Base-by-base conservation (phyloP, 2,888 invertebrate species). In the Dynastes maya region DNA sequence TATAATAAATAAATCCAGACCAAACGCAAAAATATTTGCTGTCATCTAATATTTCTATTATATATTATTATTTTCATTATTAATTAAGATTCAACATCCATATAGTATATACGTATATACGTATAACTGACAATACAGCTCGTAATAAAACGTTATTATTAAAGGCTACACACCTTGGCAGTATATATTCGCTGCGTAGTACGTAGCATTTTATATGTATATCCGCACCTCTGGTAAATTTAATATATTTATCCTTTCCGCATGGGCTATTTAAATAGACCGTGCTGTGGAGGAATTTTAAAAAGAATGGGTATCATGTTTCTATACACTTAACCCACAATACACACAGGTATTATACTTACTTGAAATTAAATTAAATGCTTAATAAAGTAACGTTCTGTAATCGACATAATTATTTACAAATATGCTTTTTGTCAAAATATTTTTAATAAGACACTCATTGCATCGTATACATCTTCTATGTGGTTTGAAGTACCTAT, bases 61-160 rank as follows among this genome's bases (percentile, higher is more conserved):
- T 61, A 61, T 22, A 61, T 61, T 63, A 29, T 55, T 55, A 55
- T 55, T 55, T 55, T 63, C 63, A 32, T 63, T 63, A 63, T 32
- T 63, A 63, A 63, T 63, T 63, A 63, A 63, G 32, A 63, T 32
- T 32, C 29, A 63, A 29, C 29, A 63, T 29, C 29, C 8, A 58
- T 1, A 32, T 22, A 22, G 22, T 22, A 22, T 22, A 22, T 22
- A 22, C 22, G 22, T 22, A 22, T 22, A 22, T 63, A 29, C 5
- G 29, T 32, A 27, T 3, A 27, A 32, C 32, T 29, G 27, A 63
- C 13, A 27, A 63, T 29, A 29, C 11, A 11, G 2, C 0, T 32
- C 9, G 63, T n/a, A 63, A 63, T 63, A 63, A 63, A 63, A 29
- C 29, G 13, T 32, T 63, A 63, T 32, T 63, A 63, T 63, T 63